Conservation (phyloP, 1,140 invertebrate genomes). For the Anastatus disparis region DNA sequence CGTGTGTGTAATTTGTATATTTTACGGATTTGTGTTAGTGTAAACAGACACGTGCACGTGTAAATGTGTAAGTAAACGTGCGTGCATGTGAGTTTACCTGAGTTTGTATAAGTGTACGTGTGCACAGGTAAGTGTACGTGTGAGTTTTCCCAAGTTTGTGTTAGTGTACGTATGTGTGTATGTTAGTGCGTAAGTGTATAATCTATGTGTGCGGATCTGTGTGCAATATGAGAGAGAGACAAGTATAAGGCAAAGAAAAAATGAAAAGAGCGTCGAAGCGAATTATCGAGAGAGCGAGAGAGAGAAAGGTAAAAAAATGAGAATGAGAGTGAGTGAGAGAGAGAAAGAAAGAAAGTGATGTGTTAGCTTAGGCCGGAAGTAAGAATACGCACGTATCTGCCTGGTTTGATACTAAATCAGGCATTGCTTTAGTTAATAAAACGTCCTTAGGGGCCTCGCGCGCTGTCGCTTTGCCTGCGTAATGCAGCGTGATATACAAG, state of each 20-base stretch:
- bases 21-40: too few species aligned
- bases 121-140: background rate
- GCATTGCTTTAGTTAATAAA: constrained; percentile 64
- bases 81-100: too few species aligned
- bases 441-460: constrained; percentile 56
- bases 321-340: background rate
- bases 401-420: constrained; percentile 64
- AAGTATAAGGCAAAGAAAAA: too few species aligned
- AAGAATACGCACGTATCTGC: constrained; percentile 62
- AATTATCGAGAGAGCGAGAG: too few species aligned
- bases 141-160: too few species aligned
- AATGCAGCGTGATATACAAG: constrained; percentile 52
- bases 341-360: constrained; percentile 39
- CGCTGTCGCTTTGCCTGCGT: constrained; percentile 37
- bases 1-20: too few species aligned
- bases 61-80: too few species aligned
- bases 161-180: background rate
- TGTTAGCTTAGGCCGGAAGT: constrained; percentile 56
- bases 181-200: too few species aligned
- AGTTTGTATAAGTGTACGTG: too few species aligned
- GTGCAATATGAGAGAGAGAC: background rate
- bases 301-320: background rate
- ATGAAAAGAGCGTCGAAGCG: too few species aligned
- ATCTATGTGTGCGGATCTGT: too few species aligned
- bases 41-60: too few species aligned